Base-by-base conservation (phyloP, 2,888 invertebrate genomes). In the Drosophila siamana region DNA sequence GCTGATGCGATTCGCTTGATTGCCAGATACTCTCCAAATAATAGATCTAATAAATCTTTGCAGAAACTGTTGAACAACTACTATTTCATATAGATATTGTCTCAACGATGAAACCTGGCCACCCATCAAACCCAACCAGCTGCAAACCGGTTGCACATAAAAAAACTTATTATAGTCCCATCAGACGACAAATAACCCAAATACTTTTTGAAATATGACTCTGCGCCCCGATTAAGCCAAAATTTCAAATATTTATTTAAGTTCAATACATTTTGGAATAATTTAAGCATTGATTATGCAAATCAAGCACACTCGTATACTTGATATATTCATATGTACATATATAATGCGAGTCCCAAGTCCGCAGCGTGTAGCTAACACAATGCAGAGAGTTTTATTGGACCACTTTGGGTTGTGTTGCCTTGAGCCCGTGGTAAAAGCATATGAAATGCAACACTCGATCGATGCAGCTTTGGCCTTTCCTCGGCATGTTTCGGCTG, bases 351-450 rank as follows among this genome's bases (percentile, higher is more conserved):
- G 33, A 33, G 33, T 33, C 33, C 11, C n/a, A 4, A 33, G 33
- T 5, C 4, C n/a, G n/a, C 4, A 54, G 40, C 1, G 8, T 13
- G 15, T 2, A 3, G 19, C 11, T 11, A 28, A 15, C 30, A 36
- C 43, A 43, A 51, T 26, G 30, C 43, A 50, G 30, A 30, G 13
- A 33, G 43, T 44, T 60, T 36, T 36, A 52, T 44, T 43, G 16
- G 4, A 26, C 41, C 24, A 4, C 24, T 33, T 33, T 7, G 33
- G 28, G 30, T 43, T 43, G 16, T 6, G 30, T 43, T 43, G 16
- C 9, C 16, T 28, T 36, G 15, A 33, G 11, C 19, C 19, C 8
- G 9, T 43, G 47, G 46, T 41, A 28, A 51, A 60, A 24, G 19
- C 24, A 60, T 22, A 24, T 47, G 28, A 15, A 38, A 38, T 38